phyloP scores from a whole-genome alignment of 2,113 vertebrate genomes.

The Urocolius indicus region DNA sequence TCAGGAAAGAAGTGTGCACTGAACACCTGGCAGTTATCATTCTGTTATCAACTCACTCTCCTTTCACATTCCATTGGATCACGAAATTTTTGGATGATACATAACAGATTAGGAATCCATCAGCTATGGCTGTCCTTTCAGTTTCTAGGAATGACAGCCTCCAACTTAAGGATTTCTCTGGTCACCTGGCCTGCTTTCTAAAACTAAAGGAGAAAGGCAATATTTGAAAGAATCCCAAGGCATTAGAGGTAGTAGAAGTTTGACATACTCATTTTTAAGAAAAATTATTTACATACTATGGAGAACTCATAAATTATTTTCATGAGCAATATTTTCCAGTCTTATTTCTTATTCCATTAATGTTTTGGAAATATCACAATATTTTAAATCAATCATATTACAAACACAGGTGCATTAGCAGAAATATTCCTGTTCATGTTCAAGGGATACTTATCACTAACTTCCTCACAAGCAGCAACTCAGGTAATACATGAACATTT shows the following conservation, averaged over 20 bases:
- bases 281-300: background rate
- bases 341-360: background rate
- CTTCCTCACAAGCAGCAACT: background rate
- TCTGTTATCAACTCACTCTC: background rate
- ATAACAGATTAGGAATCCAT: background rate
- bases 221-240: background rate
- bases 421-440: background rate
- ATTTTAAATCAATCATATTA: background rate
- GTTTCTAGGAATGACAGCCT: background rate
- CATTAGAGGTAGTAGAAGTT: background rate
- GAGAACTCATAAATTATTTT: background rate
- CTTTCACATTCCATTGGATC: background rate
- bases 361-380: background rate
- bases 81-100: background rate
- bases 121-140: background rate
- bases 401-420: background rate
- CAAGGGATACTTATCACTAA: background rate
- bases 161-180: background rate
- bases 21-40: background rate
- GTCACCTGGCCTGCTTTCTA: background rate
- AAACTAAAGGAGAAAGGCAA: background rate
- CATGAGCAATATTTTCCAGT: background rate
- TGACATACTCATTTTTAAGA: background rate
- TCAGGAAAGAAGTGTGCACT: background rate
- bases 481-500: fast-evolving